These are phyloP conservation scores for Cichlasoma orientale DNA, from an alignment of 2,797 vertebrate genomes.

Conservation along the genomic window DNA sequence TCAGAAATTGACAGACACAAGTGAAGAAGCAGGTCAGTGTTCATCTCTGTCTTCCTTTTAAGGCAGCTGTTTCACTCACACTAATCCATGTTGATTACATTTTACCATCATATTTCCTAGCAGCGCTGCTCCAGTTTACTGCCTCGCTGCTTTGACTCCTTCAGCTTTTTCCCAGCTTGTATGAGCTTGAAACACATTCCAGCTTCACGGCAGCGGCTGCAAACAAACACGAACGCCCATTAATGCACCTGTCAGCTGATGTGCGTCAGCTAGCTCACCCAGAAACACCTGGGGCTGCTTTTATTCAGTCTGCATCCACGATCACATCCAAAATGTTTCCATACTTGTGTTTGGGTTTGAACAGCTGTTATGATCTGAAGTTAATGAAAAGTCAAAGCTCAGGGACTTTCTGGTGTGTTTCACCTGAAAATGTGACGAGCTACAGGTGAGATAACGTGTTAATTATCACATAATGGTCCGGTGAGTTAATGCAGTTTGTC, in stretches of 20 bases:
- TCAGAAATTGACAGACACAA: not conserved
- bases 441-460: too few species aligned
- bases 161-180: constrained; percentile 33
- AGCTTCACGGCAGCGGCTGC: constrained; percentile 7
- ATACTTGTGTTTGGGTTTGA: not conserved
- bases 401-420: too few species aligned
- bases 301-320: not conserved
- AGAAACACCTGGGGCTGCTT: not conserved
- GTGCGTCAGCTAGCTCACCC: not conserved
- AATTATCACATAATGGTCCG: too few species aligned
- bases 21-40: not conserved
- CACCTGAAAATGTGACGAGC: too few species aligned
- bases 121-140: not conserved
- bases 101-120: not conserved
- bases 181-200: constrained; percentile 66
- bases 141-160: not conserved
- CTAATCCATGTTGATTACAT: not conserved
- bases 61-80: not conserved
- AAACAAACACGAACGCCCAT: not conserved
- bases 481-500: too few species aligned
- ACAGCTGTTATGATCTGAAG: not conserved
- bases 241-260: constrained; percentile 10
- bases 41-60: not conserved
- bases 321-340: not conserved
- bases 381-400: too few species aligned